Conservation (phyloP, 2,888 invertebrate genomes). For the Pammene aurita region DNA sequence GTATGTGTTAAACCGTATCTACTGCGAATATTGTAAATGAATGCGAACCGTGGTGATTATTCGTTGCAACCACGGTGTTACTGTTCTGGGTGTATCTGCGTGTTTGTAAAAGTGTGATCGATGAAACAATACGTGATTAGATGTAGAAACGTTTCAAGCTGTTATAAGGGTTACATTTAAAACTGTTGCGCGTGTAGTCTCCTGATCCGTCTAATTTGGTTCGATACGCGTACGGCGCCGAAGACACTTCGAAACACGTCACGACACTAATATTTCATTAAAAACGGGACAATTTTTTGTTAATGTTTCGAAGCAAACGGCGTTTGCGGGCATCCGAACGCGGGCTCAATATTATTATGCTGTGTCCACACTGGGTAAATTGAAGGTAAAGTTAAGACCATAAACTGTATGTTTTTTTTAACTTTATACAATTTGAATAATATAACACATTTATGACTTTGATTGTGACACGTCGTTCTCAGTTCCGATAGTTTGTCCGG, state of each 20-base stretch:
- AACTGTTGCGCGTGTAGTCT: slow-evolving; percentile 12
- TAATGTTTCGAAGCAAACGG: slow-evolving; percentile 1
- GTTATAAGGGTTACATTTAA: slow-evolving; percentile 16
- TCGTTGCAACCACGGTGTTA: no score
- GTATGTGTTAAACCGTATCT: slow-evolving; percentile 11
- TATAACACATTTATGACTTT: not conserved
- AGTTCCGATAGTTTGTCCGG: not conserved
- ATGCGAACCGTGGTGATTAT: no score
- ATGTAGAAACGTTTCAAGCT: slow-evolving; percentile 13
- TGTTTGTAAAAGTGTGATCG: not conserved
- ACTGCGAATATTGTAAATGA: not conserved
- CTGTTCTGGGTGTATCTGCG: no score
- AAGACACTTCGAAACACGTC: not conserved
- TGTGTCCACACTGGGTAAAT: slow-evolving; percentile 7
- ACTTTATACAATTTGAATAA: not conserved
- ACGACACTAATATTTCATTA: not conserved
- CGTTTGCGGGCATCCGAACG: slow-evolving; percentile 7
- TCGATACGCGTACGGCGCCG: slow-evolving; percentile 1
- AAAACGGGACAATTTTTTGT: not conserved
- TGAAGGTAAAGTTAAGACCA: not conserved
- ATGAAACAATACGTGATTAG: not conserved
- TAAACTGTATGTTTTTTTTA: slow-evolving; percentile 3
- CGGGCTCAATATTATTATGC: slow-evolving; percentile 32
- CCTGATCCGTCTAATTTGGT: slow-evolving; percentile 16
- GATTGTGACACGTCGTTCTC: not conserved